Evolutionary conservation across 1,140 invertebrate genomes (phyloP).

Genomic region (Bombus terrestris): DNA sequence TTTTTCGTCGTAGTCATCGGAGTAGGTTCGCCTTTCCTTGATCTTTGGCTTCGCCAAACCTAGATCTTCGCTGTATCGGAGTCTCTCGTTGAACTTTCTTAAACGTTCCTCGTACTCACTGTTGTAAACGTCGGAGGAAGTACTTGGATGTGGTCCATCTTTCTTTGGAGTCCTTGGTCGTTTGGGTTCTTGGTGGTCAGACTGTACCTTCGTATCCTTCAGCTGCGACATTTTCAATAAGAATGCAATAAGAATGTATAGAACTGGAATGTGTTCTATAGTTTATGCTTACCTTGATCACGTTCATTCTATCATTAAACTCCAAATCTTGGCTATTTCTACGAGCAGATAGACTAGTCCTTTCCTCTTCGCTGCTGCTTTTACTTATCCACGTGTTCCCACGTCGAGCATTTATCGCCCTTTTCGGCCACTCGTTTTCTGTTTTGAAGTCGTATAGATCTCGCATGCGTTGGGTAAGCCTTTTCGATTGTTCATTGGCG

Average conservation of each 20-base stretch:
- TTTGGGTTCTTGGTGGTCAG: constrained; percentile 8
- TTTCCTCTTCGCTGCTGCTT: constrained; percentile 72
- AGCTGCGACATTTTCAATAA: background rate
- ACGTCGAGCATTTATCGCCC: constrained; percentile 42
- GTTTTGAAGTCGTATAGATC: constrained; percentile 77
- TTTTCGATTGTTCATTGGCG: constrained; percentile 41
- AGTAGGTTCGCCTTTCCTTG: constrained; percentile 67
- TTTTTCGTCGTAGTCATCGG: constrained; percentile 73
- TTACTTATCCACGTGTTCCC: constrained; percentile 71
- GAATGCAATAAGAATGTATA: background rate
- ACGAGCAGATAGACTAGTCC: constrained; percentile 23
- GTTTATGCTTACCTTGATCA: constrained; percentile 41
- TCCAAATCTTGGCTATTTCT: constrained; percentile 72
- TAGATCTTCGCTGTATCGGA: constrained; percentile 70
- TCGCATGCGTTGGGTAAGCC: constrained; percentile 69
- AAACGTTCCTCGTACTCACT: constrained; percentile 54
- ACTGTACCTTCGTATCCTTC: constrained; percentile 34
- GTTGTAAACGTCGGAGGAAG: constrained; percentile 35
- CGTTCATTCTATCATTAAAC: constrained; percentile 64
- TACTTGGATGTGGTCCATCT: background rate
- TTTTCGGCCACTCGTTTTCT: constrained; percentile 74
- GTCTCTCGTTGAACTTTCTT: constrained; percentile 59
- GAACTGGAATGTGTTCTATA: background rate
- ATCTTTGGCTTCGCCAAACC: constrained; percentile 21
- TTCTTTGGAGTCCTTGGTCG: background rate